Conservation (phyloP, 2,888 invertebrate species). For the Thera obeliscata region DNA sequence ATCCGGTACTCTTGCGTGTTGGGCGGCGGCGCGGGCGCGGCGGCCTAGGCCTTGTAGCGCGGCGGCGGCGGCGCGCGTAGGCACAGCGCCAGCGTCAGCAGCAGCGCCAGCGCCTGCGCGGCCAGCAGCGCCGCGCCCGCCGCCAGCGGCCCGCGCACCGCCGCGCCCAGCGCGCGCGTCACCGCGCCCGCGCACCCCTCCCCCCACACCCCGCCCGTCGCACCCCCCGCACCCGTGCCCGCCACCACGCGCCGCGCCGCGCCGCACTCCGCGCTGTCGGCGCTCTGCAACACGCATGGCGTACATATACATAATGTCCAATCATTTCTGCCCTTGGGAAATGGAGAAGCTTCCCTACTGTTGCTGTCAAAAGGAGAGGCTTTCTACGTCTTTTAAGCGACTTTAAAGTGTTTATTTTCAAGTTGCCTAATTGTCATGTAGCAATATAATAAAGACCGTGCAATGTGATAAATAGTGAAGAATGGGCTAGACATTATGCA, state of each 20-base stretch:
- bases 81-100: constrained; percentile 70
- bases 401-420: too few species aligned
- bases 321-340: too few species aligned
- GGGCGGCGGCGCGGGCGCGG: constrained; percentile 6
- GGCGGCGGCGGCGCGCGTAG: constrained; percentile 60
- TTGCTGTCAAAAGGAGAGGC: too few species aligned
- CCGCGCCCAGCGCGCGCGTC: constrained; percentile 53
- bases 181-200: constrained; percentile 41
- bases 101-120: constrained; percentile 66
- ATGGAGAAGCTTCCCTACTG: too few species aligned
- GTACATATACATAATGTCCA: neutral
- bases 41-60: constrained; percentile 65
- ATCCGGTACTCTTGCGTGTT: constrained; percentile 14
- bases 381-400: too few species aligned
- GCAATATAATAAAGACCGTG: too few species aligned
- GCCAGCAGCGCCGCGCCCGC: constrained; percentile 64
- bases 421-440: too few species aligned
- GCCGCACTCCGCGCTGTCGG: constrained; percentile 42
- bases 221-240: constrained; percentile 43
- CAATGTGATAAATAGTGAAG: too few species aligned
- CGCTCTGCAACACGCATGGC: constrained; percentile 29
- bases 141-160: constrained; percentile 60
- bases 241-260: constrained; percentile 58
- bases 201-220: constrained; percentile 39
- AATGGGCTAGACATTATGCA: too few species aligned